Percentiles rank a stretch among this genome's conserved stretches.
These are phyloP conservation scores for Cinara cedri DNA, from an alignment of 2,888 invertebrate species.

Conservation along the genomic window DNA sequence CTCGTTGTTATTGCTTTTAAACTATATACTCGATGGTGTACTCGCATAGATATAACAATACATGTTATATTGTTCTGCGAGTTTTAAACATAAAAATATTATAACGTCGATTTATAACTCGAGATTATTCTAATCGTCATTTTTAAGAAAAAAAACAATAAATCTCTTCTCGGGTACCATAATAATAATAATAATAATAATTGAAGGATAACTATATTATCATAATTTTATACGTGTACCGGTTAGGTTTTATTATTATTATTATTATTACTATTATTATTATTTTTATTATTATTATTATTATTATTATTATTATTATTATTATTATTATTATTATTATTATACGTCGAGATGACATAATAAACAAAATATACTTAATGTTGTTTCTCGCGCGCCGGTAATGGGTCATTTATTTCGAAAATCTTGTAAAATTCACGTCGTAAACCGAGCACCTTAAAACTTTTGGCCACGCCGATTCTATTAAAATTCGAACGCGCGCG, in stretches of 20 bases:
- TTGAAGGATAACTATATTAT: background rate
- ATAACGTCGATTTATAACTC: background rate
- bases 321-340: background rate
- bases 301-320: background rate
- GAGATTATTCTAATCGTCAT: background rate
- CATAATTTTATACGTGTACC: constrained; percentile 5
- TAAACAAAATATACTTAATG: constrained; percentile 15
- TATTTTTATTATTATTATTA: background rate
- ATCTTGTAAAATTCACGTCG: constrained; percentile 28
- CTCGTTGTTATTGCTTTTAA: too few species aligned
- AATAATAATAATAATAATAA: constrained; percentile 18
- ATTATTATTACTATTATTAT: background rate
- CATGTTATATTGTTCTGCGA: background rate
- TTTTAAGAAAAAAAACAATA: background rate
- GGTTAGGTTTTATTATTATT: background rate
- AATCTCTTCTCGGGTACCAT: constrained; percentile 9
- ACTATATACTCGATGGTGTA: too few species aligned
- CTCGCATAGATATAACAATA: background rate
- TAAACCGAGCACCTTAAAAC: constrained; percentile 17
- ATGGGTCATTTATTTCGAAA: constrained; percentile 37
- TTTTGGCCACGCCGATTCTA: constrained; percentile 23
- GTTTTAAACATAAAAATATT: background rate
- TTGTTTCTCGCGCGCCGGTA: background rate
- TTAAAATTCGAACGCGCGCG: background rate
- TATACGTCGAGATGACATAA: constrained; percentile 31